phyloP scores from a whole-genome alignment of 2,888 invertebrate species.

The Aspidiotus destructor region DNA sequence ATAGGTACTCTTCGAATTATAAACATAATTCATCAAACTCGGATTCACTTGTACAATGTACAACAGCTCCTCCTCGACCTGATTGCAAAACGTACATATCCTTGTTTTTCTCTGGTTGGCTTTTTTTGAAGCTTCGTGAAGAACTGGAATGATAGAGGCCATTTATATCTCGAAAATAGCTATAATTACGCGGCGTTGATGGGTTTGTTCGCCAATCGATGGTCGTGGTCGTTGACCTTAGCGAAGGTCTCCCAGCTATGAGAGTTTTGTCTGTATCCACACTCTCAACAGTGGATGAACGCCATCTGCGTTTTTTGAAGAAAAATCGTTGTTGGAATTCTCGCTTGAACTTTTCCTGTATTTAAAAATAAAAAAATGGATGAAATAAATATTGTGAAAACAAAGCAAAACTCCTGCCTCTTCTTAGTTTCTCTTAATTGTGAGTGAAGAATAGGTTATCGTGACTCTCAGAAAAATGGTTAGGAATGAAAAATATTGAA shows the following conservation, averaged over 20 bases:
- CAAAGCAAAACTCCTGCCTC: background rate
- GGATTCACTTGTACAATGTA: slow-evolving; percentile 36
- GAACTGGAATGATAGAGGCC: slow-evolving; percentile 16
- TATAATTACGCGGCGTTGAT: slow-evolving; percentile 35
- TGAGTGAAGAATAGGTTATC: no score
- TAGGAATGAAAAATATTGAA: no score
- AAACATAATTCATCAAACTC: slow-evolving; percentile 38
- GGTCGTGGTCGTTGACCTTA: slow-evolving; percentile 37
- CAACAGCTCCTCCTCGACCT: slow-evolving; percentile 33
- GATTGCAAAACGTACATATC: slow-evolving; percentile 35
- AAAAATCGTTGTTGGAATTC: slow-evolving; percentile 39
- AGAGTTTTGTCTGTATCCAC: slow-evolving; percentile 36
- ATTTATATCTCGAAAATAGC: slow-evolving; percentile 24
- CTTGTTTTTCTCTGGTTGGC: slow-evolving; percentile 25
- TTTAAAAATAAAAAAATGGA: slow-evolving; percentile 23
- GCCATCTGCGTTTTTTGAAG: slow-evolving; percentile 36
- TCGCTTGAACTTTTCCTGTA: slow-evolving; percentile 40
- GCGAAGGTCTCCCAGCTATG: slow-evolving; percentile 31
- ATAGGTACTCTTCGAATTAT: slow-evolving; percentile 25
- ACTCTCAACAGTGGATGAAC: slow-evolving; percentile 33
- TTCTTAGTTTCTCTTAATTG: no score
- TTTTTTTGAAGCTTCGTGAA: background rate
- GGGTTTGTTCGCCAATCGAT: slow-evolving; percentile 36
- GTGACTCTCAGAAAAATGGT: no score
- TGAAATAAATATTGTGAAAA: background rate